Evolutionary conservation across 2,888 invertebrate species (phyloP).

Genomic region (Tinea semifulvella): DNA sequence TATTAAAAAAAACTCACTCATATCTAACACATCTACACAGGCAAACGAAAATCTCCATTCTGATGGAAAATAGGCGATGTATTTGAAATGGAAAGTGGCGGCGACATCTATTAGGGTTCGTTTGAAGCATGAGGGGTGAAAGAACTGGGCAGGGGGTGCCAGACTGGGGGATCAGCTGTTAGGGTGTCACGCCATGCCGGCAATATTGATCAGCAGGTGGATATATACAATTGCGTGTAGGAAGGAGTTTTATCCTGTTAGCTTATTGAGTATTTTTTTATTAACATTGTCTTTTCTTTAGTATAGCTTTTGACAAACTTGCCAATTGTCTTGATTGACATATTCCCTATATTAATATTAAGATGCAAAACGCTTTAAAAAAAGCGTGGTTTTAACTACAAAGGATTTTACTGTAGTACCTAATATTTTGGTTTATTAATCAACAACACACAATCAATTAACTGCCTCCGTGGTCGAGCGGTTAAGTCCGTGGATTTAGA

Average conservation of each 20-base stretch:
- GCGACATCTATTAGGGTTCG: conserved; percentile 26
- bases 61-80: neutral
- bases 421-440: too few relatives aligned
- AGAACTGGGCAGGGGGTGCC: conserved; percentile 40
- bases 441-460: too few relatives aligned
- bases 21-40: neutral
- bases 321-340: too few relatives aligned
- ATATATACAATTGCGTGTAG: conserved; percentile 38
- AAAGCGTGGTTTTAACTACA: too few relatives aligned
- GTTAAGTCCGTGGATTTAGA: too few relatives aligned
- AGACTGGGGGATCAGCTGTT: conserved; percentile 49
- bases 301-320: too few relatives aligned
- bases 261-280: too few relatives aligned
- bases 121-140: conserved; percentile 43
- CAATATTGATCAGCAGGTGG: conserved; percentile 57
- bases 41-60: neutral
- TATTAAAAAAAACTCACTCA: neutral
- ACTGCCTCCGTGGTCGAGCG: too few relatives aligned
- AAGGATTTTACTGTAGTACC: too few relatives aligned
- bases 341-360: too few relatives aligned
- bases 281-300: too few relatives aligned
- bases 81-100: conserved; percentile 39
- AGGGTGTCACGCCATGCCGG: conserved; percentile 53
- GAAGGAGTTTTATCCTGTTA: conserved; percentile 25
- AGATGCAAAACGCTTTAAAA: too few relatives aligned